Evolutionary conservation across 92 coral and sea anemone genomes (phyloP).

Genomic region (Phymanthus crucifer): DNA sequence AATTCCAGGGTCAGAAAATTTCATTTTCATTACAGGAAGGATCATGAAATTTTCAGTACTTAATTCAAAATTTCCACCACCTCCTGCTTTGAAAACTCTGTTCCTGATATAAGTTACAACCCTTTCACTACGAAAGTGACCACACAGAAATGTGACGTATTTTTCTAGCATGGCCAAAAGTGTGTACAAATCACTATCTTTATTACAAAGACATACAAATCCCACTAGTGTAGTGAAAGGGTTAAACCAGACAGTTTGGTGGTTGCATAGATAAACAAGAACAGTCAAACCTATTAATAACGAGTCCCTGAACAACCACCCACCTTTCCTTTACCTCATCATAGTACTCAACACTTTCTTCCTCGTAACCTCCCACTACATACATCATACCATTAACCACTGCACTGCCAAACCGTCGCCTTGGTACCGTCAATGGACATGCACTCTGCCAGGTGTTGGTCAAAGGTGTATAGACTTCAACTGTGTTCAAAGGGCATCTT

Average conservation of each 20-base stretch:
- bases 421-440: conserved; percentile 47
- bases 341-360: conserved; percentile 67
- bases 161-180: too few relatives aligned
- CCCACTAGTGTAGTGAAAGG: too few relatives aligned
- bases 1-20: too few relatives aligned
- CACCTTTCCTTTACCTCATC: conserved; percentile 52
- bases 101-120: too few relatives aligned
- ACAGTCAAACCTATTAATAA: conserved; percentile 50
- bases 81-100: too few relatives aligned
- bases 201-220: too few relatives aligned
- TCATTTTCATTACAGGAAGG: too few relatives aligned
- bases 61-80: too few relatives aligned
- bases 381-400: conserved; percentile 66
- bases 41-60: too few relatives aligned
- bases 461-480: conserved; percentile 55
- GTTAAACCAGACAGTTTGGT: conserved; percentile 63
- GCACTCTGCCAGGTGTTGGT: conserved; percentile 50
- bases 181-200: too few relatives aligned
- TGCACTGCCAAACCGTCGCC: conserved; percentile 77
- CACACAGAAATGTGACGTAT: too few relatives aligned
- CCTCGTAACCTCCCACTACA: conserved; percentile 71
- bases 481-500: conserved; percentile 52
- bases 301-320: conserved; percentile 55
- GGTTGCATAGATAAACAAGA: conserved; percentile 58
- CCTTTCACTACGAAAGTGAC: too few relatives aligned